A percentile compares a stretch with the other conserved stretches of the same genome.
phyloP scores from a whole-genome alignment of 1,140 invertebrate genomes.

The Macrobrachium nipponense region DNA sequence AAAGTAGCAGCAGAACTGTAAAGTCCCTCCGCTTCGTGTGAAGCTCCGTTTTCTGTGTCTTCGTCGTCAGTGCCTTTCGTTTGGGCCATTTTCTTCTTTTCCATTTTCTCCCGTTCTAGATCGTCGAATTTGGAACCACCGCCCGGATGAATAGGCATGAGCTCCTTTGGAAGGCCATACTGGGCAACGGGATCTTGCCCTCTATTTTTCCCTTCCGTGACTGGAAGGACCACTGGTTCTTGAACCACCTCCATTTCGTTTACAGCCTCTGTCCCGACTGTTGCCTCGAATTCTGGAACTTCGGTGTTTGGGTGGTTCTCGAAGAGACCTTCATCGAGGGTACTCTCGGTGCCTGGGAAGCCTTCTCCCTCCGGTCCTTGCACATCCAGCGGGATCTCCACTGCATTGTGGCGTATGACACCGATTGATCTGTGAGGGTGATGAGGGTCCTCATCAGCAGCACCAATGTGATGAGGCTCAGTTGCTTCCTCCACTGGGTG shows the following conservation, averaged over 20 bases:
- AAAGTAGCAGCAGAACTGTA: constrained; percentile 38
- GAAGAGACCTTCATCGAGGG: too few species aligned
- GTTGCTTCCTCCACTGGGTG: too few species aligned
- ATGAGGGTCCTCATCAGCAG: too few species aligned
- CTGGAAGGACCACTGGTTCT: constrained; percentile 29
- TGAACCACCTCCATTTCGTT: background rate
- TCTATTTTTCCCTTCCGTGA: constrained; percentile 31
- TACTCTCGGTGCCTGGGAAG: too few species aligned
- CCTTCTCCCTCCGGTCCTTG: too few species aligned
- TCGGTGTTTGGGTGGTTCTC: too few species aligned
- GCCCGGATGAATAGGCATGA: constrained; percentile 41
- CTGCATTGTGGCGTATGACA: too few species aligned
- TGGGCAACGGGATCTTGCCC: background rate
- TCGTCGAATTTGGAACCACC: constrained; percentile 38
- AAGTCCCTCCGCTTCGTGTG: constrained; percentile 26
- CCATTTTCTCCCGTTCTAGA: constrained; percentile 37
- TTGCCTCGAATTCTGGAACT: background rate
- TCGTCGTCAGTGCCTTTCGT: constrained; percentile 9
- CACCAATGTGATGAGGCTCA: too few species aligned
- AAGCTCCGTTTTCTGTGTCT: constrained; percentile 11
- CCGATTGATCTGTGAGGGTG: too few species aligned
- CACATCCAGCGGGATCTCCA: too few species aligned
- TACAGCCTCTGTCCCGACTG: background rate
- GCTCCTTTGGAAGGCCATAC: constrained; percentile 35
- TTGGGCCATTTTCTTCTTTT: constrained; percentile 36